Evolutionary conservation across 2,113 vertebrate genomes (phyloP), one percentile per base, ranked within the genome.

Genomic region (Tapirus terrestris): DNA sequence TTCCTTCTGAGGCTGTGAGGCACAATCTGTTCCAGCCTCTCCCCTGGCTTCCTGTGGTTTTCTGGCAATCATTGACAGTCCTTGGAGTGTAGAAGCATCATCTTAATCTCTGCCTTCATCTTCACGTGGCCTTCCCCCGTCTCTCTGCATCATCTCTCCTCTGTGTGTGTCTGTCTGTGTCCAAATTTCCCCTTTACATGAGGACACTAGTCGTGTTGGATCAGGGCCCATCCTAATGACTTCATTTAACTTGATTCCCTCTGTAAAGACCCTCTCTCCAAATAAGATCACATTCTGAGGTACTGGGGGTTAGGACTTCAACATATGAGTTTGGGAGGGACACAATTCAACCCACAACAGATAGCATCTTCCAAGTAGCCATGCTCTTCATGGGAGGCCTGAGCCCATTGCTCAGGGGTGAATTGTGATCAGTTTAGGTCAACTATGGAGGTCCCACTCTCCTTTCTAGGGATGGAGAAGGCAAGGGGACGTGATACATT

Each of bases 401-500:
- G 36, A 23, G 58, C 39, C 21, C 29, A 18, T 29, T 58, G n/a
- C 53, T 5, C 1, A 2, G 20, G 13, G 2, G 61, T 23, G 5
- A 87, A 23, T 21, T 4, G 0, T 18, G 20, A 18, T 12, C 1
- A 4, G 39, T 17, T 18, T 39, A 5, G 27, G 10, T 14, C 63
- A 23, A n/a, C n/a, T 33, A 8, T 1, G 21, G 33, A 68, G 36
- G 60, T 14, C 33, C 56, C 10, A 12, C 20, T 31, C 23, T 21
- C 33, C 60, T 36, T 27, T 51, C 67, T 51, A 25, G 72, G 65
- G 65, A 45, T 4, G 8, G n/a, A 25, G 25, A 48, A 60, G 16
- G 16, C 10, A 0, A 58, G 45, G 27, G 6, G 9, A 21, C 8
- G 3, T 1, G 11, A 2, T 8, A 2, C 13, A 3, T 36, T 89